These are phyloP conservation scores for Brienomyrus longianalis DNA, from an alignment of 2,113 vertebrate species.

Conservation along the genomic window DNA sequence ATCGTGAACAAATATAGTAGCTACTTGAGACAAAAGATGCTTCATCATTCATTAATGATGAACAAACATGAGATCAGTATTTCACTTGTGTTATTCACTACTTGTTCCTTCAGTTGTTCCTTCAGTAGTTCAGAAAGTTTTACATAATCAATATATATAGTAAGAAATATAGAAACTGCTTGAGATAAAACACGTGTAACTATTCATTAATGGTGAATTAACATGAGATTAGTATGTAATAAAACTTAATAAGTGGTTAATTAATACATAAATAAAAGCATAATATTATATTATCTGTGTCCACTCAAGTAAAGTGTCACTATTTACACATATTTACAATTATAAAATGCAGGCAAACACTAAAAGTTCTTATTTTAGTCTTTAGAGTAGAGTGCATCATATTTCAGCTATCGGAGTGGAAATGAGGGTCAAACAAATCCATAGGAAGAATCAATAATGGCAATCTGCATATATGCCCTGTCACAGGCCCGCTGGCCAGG, in stretches of 20 bases:
- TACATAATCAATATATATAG: not conserved
- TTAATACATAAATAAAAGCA: not conserved
- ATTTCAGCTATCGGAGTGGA: not conserved
- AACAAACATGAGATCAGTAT: not conserved
- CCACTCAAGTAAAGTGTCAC: not conserved
- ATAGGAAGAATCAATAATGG: not conserved
- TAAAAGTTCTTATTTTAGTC: not conserved
- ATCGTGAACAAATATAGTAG: not conserved
- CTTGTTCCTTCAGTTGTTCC: not conserved
- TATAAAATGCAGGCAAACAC: not conserved
- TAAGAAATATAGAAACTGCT: not conserved
- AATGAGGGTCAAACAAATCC: not conserved
- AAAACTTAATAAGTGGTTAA: not conserved
- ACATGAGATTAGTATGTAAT: not conserved
- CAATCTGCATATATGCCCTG: conserved; percentile 6
- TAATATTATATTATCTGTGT: not conserved
- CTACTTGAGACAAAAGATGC: not conserved
- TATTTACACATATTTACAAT: not conserved
- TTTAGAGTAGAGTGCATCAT: not conserved
- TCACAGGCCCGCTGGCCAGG: conserved; percentile 27
- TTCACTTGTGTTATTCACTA: not conserved
- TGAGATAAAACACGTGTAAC: not conserved
- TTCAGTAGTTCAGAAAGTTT: not conserved
- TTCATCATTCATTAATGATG: not conserved
- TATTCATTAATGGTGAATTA: not conserved